Conservation (phyloP, 2,797 vertebrate genomes). For the Melanotaenia pygmaea region DNA sequence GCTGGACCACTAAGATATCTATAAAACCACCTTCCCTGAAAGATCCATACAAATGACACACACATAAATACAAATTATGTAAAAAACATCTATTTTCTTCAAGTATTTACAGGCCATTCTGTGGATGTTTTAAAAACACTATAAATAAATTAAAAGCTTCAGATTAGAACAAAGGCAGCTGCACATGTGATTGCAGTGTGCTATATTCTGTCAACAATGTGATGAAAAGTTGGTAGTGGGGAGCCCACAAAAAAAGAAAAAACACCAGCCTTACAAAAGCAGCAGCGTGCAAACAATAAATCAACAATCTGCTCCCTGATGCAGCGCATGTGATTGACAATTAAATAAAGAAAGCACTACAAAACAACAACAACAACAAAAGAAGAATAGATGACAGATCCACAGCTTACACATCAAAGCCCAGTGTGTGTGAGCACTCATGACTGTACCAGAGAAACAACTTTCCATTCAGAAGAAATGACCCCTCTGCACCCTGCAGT, state of each 20-base stretch:
- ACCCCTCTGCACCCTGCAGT: constrained; percentile 45
- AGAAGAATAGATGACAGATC: constrained; percentile 7
- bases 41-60: neutral
- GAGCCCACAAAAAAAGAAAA: neutral
- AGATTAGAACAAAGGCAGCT: neutral
- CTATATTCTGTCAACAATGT: neutral
- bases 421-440: constrained; percentile 10
- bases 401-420: constrained; percentile 10
- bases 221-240: constrained; percentile 1
- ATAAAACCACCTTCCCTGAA: neutral
- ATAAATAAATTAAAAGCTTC: neutral
- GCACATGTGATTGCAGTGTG: neutral
- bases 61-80: neutral
- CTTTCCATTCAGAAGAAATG: constrained; percentile 49
- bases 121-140: neutral
- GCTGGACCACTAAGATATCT: neutral
- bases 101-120: neutral
- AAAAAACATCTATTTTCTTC: neutral
- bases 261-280: neutral
- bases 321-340: neutral
- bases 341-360: neutral
- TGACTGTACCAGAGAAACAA: constrained; percentile 33
- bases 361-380: neutral
- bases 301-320: neutral
- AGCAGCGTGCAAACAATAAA: neutral